Evolutionary conservation across 2,113 vertebrate species (phyloP).

Genomic region (Etheostoma cragini): DNA sequence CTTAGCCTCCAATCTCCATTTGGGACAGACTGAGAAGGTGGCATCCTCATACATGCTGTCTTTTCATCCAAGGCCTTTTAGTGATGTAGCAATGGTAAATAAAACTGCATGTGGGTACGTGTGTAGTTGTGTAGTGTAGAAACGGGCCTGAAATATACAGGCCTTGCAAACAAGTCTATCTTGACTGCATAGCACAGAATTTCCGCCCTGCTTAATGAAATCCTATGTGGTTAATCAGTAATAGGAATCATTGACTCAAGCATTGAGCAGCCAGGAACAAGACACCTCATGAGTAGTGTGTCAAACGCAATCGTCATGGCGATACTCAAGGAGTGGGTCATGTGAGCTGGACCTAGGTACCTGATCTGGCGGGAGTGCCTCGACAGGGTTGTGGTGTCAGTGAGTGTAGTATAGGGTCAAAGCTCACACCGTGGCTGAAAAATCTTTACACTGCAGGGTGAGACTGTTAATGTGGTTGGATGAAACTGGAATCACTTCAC

Average conservation of each 20-base stretch:
- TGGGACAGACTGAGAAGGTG: constrained; percentile 1
- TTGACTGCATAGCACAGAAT: constrained; percentile 42
- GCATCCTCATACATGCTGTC: background rate
- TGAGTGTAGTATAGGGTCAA: constrained; percentile 34
- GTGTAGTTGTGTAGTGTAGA: background rate
- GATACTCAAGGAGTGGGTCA: constrained; percentile 53
- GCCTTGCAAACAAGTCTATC: constrained; percentile 42
- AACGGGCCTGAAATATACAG: constrained; percentile 17
- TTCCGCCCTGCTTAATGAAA: constrained; percentile 42
- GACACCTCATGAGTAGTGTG: constrained; percentile 55
- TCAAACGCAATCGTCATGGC: constrained; percentile 33
- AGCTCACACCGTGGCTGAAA: constrained; percentile 26
- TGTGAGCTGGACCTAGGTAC: constrained; percentile 47
- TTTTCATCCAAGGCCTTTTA: constrained; percentile 4
- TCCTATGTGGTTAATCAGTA: constrained; percentile 68
- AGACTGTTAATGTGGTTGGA: background rate
- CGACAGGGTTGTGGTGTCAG: background rate
- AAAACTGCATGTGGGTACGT: constrained; percentile 23
- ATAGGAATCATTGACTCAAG: constrained; percentile 66
- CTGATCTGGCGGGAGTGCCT: constrained; percentile 32
- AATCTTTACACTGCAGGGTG: background rate
- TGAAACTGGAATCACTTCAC: background rate
- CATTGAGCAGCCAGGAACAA: constrained; percentile 53
- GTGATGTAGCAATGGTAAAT: constrained; percentile 40
- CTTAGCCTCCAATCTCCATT: constrained; percentile 1